phyloP scores from a whole-genome alignment of 1,140 invertebrate genomes.

The honey bee (Apis mellifera) region Amel_HAv3.1 CM009941.2:11152501-11153000 shows the following conservation, averaged over 20 bases:
- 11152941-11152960: not conserved
- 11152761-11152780: constrained; percentile 37
- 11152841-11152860: constrained; percentile 59
- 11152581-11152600: constrained; percentile 20
- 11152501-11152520: not conserved
- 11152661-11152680: constrained; percentile 31
- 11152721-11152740: constrained; percentile 20
- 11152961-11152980: not conserved
- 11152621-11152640: constrained; percentile 3
- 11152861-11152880: constrained; percentile 5
- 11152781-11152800: constrained; percentile 60
- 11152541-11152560: not conserved
- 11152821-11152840: constrained; percentile 52
- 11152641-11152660: not conserved
- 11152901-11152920: not conserved
- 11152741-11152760: constrained; percentile 27
- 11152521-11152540: constrained; percentile 26
- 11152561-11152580: not conserved
- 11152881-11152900: constrained; percentile 1
- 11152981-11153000: constrained; percentile 53
- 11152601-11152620: constrained; percentile 15
- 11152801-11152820: constrained; percentile 62
- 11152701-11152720: constrained; percentile 36
- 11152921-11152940: not conserved
- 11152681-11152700: constrained; percentile 24